Base-by-base conservation (phyloP, 2,113 vertebrate genomes). In the Festucalex cinctus region DNA sequence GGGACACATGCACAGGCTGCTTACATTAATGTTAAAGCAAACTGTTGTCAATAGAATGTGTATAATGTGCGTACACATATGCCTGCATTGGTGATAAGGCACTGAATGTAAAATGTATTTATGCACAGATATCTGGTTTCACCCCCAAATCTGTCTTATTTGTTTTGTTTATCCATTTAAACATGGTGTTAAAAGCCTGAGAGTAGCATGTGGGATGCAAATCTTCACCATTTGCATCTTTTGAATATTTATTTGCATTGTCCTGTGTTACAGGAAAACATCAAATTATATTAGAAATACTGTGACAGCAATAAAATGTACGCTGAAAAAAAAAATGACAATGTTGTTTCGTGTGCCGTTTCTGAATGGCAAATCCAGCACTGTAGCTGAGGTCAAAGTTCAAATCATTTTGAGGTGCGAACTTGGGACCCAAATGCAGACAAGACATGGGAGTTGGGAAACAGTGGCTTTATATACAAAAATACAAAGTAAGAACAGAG, bases 231-330 rank as follows among this genome's bases (percentile, higher is more conserved):
- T 61, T 22, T 61, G 39, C 36, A 61, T 61, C 9, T 61, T 13
- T 61, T 39, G 19, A n/a, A 61, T 61, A 61, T 61, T 39, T 22
- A 61, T 22, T 61, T 61, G 9, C 37, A 61, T 39, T 41, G 35
- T 61, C 58, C 39, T 5, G 7, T 20, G 36, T 61, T 41, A 20
- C 16, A 35, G 28, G 32, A 58, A 58, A 6, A 17, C 32, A 17
- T 36, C 20, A 37, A 7, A 36, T 10, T 9, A 9, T 37, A 12
- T 60, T 60, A 10, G 5, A 37, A 59, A 59, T 36, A n/a, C 32
- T 36, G 32, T 20, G 32, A n/a, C 32, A 20, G 19, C n/a, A n/a
- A n/a, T 3, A 54, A 26, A 54, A 54, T 24, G 1, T 54, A 54
- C 22, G 10, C 51, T 26, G 10, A 13, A 26, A 54, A 53, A 13